Conservation (phyloP, 2,113 vertebrate genomes). For the Ascaphus truei region DNA sequence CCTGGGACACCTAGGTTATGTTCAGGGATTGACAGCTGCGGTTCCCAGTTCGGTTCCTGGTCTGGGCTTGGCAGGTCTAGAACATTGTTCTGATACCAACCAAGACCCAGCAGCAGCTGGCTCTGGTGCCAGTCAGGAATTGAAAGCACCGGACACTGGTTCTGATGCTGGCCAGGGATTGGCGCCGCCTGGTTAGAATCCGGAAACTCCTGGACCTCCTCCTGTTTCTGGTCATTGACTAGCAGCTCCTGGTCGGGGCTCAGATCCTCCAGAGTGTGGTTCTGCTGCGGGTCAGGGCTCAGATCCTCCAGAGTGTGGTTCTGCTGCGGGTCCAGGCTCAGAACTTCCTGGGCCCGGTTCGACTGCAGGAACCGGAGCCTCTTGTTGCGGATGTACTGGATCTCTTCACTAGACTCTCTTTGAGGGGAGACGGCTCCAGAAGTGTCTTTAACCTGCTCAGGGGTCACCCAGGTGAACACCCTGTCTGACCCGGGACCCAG, state of each 20-base stretch:
- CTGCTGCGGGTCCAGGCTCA: not conserved
- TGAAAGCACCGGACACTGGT: not conserved
- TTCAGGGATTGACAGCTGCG: not conserved
- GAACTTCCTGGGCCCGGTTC: not conserved
- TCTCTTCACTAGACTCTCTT: slow-evolving; percentile 44
- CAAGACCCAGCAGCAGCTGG: slow-evolving; percentile 34
- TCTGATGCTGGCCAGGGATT: not conserved
- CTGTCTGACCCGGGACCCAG: not conserved
- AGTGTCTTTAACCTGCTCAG: not conserved
- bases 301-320: no score
- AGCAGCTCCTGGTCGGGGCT: no score
- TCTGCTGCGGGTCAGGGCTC: no score
- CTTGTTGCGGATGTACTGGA: slow-evolving; percentile 49
- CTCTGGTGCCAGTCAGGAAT: not conserved
- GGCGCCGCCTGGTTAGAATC: not conserved
- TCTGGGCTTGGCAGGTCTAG: not conserved
- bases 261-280: no score
- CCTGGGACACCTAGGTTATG: not conserved
- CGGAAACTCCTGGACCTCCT: no score
- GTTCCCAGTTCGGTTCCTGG: not conserved
- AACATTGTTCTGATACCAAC: slow-evolving; percentile 2
- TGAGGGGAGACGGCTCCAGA: not conserved
- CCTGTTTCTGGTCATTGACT: no score
- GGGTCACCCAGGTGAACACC: not conserved
- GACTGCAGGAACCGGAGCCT: slow-evolving; percentile 56